Evolutionary conservation across 2,888 invertebrate genomes (phyloP).

Genomic region (Pyralis farinalis): DNA sequence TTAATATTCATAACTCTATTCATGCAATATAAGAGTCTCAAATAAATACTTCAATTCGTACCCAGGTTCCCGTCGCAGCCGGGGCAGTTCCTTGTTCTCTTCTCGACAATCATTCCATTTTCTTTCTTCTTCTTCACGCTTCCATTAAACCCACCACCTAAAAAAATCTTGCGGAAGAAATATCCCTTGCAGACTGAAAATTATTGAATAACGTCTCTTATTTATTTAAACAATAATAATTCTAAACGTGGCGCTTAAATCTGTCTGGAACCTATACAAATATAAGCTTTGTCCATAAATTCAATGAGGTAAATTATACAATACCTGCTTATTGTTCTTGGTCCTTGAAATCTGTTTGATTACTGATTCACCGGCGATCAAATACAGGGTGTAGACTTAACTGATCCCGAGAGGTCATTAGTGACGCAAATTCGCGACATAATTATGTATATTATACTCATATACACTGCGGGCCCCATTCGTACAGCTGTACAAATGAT

Average conservation of each 20-base stretch:
- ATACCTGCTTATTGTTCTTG: constrained; percentile 3
- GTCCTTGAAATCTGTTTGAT: constrained; percentile 7
- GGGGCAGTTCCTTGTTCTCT: no score
- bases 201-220: no score
- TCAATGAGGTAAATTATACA: constrained; percentile 8
- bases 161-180: no score
- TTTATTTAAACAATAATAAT: no score
- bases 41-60: no score
- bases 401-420: constrained; percentile 14
- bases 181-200: no score
- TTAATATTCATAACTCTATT: no score
- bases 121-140: no score
- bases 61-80: no score
- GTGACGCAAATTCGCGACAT: constrained; percentile 22
- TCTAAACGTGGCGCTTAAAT: not conserved
- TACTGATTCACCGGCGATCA: constrained; percentile 8
- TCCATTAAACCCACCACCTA: no score
- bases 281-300: constrained; percentile 1
- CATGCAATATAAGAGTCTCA: no score
- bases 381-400: constrained; percentile 16
- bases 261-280: constrained; percentile 5
- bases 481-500: constrained; percentile 2
- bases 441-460: constrained; percentile 10
- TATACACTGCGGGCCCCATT: not conserved
- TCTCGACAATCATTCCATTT: no score